Conservation (phyloP, 2,113 vertebrate genomes). For the Pleuronectes platessa region DNA sequence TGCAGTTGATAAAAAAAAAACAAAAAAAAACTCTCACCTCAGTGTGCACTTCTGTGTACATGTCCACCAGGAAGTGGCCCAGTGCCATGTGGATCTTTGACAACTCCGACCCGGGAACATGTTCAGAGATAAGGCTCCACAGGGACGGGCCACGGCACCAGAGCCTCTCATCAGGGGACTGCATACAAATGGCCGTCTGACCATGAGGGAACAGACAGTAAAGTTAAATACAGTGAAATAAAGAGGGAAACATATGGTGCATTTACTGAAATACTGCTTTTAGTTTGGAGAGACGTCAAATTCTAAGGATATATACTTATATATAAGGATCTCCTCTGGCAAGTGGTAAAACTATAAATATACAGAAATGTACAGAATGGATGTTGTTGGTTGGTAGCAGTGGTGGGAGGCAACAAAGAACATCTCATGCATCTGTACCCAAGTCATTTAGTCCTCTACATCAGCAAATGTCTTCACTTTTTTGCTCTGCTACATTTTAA, state of each 20-base stretch:
- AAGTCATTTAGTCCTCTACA: too few relatives aligned
- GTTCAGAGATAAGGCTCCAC: slow-evolving; percentile 84
- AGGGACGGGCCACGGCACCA: slow-evolving; percentile 71
- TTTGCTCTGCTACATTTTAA: too few relatives aligned
- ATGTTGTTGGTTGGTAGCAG: too few relatives aligned
- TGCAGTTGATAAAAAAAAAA: background rate
- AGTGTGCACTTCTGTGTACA: slow-evolving; percentile 81
- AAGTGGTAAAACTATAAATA: too few relatives aligned
- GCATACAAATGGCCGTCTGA: slow-evolving; percentile 51
- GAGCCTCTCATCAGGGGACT: slow-evolving; percentile 56
- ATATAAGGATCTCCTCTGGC: too few relatives aligned
- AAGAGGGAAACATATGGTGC: background rate
- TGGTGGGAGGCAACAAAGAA: too few relatives aligned
- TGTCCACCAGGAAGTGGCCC: slow-evolving; percentile 82
- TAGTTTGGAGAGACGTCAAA: too few relatives aligned
- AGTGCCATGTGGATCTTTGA: slow-evolving; percentile 81
- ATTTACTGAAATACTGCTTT: background rate
- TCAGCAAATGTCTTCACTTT: too few relatives aligned
- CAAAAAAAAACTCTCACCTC: slow-evolving; percentile 81
- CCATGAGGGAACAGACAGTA: background rate
- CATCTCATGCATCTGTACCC: too few relatives aligned
- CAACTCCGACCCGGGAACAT: slow-evolving; percentile 78
- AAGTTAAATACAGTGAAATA: background rate
- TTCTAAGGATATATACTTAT: too few relatives aligned
- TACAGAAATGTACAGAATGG: too few relatives aligned